A percentile compares a stretch with the other conserved stretches of the same genome.
phyloP scores from a whole-genome alignment of 2,888 invertebrate species.

The Pristionchus exspectatus region DNA sequence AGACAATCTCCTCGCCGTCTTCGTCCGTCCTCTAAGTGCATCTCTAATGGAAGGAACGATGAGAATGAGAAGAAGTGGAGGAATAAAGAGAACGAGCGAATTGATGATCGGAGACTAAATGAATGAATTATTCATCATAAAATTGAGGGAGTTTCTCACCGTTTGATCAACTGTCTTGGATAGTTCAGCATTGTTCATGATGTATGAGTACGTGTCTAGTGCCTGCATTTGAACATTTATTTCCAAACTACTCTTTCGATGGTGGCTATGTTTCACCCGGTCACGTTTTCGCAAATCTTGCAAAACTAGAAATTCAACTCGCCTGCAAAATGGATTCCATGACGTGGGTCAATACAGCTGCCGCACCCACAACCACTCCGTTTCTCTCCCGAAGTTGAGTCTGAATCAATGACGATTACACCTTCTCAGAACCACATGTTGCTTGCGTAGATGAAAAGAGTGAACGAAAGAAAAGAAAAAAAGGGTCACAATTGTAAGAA shows the following conservation, averaged over 20 bases:
- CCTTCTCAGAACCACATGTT: not conserved
- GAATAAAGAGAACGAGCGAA: not conserved
- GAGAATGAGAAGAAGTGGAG: slow-evolving; percentile 25
- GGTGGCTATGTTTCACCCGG: not conserved
- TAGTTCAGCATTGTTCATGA: not conserved
- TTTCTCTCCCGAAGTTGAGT: not conserved
- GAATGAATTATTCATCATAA: not conserved
- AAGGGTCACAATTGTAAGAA: no score
- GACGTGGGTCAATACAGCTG: slow-evolving; percentile 19
- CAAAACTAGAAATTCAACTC: not conserved
- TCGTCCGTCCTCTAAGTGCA: slow-evolving; percentile 14
- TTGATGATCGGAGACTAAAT: not conserved
- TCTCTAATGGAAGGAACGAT: slow-evolving; percentile 38
- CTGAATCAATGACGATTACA: not conserved
- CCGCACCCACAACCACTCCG: not conserved
- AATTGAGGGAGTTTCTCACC: not conserved
- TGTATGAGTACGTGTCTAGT: not conserved
- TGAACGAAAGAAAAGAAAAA: not conserved
- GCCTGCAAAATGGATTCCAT: not conserved
- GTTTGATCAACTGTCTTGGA: not conserved
- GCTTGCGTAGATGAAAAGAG: no score
- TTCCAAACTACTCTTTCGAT: not conserved
- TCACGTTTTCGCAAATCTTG: not conserved
- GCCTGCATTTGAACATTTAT: not conserved
- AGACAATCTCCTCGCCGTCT: slow-evolving; percentile 14